A percentile compares a stretch with the other conserved stretches of the same genome.
Conservation (phyloP, 2,797 vertebrate species). For the Melanitta fusca region DNA sequence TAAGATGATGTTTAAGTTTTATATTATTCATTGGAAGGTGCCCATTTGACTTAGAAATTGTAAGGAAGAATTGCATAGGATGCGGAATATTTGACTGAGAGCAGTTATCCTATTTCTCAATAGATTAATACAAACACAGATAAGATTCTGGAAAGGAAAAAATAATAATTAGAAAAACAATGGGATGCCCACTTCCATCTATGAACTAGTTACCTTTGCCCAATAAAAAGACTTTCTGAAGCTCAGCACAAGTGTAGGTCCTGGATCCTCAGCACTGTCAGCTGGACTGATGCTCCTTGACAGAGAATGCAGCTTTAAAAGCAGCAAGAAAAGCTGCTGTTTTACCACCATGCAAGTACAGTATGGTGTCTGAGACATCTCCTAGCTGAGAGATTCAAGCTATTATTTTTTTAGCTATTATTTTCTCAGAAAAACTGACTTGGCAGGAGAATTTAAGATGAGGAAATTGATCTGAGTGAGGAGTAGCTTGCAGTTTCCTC, state of each 20-base stretch:
- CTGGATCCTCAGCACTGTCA: neutral
- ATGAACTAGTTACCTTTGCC: neutral
- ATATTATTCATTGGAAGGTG: neutral
- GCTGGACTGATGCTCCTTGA: neutral
- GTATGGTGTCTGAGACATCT: neutral
- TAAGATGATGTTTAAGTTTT: neutral
- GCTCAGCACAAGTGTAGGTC: neutral
- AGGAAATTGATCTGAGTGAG: neutral
- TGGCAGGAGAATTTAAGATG: constrained; percentile 14
- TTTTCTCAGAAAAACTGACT: constrained; percentile 16
- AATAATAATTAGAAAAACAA: neutral
- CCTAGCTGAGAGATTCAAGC: neutral
- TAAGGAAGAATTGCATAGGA: neutral
- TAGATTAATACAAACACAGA: neutral
- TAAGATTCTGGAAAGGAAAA: neutral
- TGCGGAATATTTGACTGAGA: neutral
- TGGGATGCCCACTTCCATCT: neutral
- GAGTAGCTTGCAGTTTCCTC: neutral
- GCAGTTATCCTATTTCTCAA: neutral
- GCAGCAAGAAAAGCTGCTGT: neutral
- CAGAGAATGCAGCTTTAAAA: neutral
- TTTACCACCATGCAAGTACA: neutral
- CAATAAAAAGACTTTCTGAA: neutral
- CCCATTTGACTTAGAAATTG: neutral
- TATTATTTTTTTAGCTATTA: neutral